phyloP scores from a whole-genome alignment of 2,113 vertebrate genomes.

The Embiotoca jacksoni region DNA sequence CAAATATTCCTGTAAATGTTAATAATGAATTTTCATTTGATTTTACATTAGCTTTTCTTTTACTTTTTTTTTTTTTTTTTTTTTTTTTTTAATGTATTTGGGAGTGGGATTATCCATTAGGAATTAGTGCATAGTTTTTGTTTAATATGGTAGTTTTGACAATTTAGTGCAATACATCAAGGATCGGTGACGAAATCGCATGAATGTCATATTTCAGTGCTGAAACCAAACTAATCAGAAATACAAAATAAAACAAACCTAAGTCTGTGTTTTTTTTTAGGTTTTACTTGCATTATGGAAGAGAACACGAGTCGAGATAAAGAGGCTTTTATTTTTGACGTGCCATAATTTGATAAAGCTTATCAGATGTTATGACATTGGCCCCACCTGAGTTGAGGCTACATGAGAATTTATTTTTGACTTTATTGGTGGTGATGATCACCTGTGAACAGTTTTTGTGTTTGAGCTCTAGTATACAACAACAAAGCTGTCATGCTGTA shows the following conservation, averaged over 20 bases:
- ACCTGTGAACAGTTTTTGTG: constrained; percentile 16
- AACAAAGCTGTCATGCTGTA: constrained; percentile 39
- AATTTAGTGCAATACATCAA: constrained; percentile 70
- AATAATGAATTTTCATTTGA: not conserved
- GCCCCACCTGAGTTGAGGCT: constrained; percentile 42
- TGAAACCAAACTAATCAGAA: constrained; percentile 74
- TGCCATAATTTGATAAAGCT: constrained; percentile 53
- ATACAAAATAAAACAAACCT: constrained; percentile 39
- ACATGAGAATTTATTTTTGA: constrained; percentile 39
- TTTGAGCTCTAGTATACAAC: constrained; percentile 38
- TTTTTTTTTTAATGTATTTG: constrained; percentile 14
- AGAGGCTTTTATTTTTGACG: constrained; percentile 63
- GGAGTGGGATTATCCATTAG: constrained; percentile 17
- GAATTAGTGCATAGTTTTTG: constrained; percentile 22
- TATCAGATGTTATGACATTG: constrained; percentile 6
- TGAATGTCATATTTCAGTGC: constrained; percentile 72
- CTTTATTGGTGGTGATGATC: constrained; percentile 17
- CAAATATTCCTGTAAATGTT: constrained; percentile 20
- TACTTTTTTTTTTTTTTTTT: not conserved
- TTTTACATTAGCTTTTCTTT: not conserved
- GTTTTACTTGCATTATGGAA: constrained; percentile 32
- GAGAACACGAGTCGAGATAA: constrained; percentile 24
- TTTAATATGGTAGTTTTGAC: constrained; percentile 37
- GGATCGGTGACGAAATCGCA: constrained; percentile 33
- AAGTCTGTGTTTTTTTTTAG: constrained; percentile 29